These are phyloP conservation scores for Gallinago stenura DNA, from an alignment of 2,797 vertebrate genomes.

Conservation along the genomic window DNA sequence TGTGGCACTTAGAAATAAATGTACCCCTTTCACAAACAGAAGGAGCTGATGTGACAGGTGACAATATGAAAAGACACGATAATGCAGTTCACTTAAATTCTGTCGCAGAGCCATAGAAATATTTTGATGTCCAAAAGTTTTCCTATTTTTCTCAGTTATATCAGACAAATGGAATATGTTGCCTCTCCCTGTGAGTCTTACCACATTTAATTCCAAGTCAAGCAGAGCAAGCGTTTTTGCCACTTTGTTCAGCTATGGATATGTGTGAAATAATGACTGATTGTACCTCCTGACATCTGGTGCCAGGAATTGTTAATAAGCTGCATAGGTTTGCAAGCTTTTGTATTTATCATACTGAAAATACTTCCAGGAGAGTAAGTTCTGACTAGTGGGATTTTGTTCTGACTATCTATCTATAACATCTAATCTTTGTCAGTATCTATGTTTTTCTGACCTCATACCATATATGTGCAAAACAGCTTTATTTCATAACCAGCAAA, in stretches of 20 bases:
- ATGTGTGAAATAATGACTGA: neutral
- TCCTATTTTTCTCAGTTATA: neutral
- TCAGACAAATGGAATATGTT: neutral
- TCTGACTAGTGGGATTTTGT: neutral
- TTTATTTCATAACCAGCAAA: neutral
- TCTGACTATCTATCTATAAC: no score
- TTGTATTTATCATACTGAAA: neutral
- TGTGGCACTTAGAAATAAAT: neutral
- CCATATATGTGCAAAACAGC: neutral
- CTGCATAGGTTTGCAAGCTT: neutral
- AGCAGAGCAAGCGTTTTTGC: neutral
- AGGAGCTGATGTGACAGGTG: neutral
- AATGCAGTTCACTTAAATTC: neutral
- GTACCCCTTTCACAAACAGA: neutral
- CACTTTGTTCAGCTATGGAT: neutral
- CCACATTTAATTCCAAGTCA: neutral
- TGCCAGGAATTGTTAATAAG: neutral
- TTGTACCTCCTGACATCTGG: neutral
- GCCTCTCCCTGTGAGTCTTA: neutral
- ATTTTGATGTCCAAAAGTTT: neutral
- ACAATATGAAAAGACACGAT: neutral
- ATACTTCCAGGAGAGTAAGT: neutral
- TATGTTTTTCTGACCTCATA: neutral
- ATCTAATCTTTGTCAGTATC: neutral
- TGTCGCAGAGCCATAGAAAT: neutral